These are phyloP conservation scores for Solea solea DNA, from an alignment of 2,113 vertebrate species.

Conservation along the genomic window DNA sequence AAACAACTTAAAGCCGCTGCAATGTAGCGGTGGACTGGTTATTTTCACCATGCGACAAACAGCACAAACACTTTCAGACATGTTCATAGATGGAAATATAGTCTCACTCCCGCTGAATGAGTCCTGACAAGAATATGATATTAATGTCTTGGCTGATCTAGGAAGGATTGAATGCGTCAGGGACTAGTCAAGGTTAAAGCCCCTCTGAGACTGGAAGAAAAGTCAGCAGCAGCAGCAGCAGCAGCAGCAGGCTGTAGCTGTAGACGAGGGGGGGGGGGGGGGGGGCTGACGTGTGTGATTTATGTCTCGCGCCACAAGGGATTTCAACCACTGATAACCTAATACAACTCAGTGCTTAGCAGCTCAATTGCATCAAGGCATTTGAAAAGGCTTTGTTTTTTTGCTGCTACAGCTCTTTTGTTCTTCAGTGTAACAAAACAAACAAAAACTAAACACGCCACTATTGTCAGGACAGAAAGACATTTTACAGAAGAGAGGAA, in stretches of 20 bases:
- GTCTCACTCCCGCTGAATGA: constrained; percentile 19
- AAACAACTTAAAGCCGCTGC: constrained; percentile 3
- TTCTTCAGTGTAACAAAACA: constrained; percentile 44
- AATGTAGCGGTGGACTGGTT: neutral
- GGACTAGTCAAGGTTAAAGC: constrained; percentile 57
- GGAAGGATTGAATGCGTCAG: constrained; percentile 36
- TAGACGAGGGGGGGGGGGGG: constrained; percentile 26
- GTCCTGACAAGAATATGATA: constrained; percentile 39
- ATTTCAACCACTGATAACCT: constrained; percentile 80
- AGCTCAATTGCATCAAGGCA: constrained; percentile 77
- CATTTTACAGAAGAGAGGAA: constrained; percentile 27
- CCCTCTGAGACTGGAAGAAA: constrained; percentile 53
- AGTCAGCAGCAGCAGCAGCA: constrained; percentile 29
- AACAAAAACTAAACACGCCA: constrained; percentile 44
- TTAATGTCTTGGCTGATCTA: constrained; percentile 44
- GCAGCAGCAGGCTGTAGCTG: constrained; percentile 13
- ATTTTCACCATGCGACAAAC: neutral
- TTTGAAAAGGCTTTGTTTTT: constrained; percentile 64
- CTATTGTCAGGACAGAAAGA: constrained; percentile 46
- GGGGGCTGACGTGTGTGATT: constrained; percentile 74
- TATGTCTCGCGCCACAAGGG: constrained; percentile 77
- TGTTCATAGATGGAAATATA: neutral
- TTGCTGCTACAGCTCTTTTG: constrained; percentile 62
- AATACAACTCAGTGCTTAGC: constrained; percentile 76
- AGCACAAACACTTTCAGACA: constrained; percentile 7